These are phyloP conservation scores for Pandion haliaetus DNA, from an alignment of 2,113 vertebrate species.

Conservation along the genomic window DNA sequence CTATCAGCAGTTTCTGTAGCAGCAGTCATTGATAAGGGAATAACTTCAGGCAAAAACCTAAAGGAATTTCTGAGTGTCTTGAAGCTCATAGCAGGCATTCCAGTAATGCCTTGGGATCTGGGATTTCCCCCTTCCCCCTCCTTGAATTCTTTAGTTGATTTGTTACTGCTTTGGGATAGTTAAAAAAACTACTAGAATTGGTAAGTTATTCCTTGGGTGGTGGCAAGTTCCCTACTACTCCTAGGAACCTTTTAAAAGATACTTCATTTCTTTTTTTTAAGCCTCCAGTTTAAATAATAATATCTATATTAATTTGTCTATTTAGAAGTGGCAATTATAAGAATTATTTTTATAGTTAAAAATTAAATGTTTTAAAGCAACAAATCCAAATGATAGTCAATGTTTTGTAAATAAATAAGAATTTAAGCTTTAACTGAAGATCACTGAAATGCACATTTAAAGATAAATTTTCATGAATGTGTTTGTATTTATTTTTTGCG, in stretches of 20 bases:
- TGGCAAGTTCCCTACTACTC: background rate
- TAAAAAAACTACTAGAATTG: background rate
- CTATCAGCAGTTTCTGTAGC: background rate
- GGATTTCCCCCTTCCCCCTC: background rate
- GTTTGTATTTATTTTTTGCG: background rate
- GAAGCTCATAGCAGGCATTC: slow-evolving; percentile 14
- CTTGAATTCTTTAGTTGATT: background rate
- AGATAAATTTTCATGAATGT: background rate
- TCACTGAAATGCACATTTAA: background rate
- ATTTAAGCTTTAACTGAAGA: background rate
- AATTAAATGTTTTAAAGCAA: background rate
- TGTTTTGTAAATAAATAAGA: background rate
- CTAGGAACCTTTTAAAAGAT: background rate
- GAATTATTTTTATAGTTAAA: background rate
- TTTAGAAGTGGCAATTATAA: background rate
- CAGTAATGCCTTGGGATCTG: background rate
- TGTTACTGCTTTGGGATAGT: background rate
- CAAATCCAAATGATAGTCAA: background rate
- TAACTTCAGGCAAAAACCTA: background rate
- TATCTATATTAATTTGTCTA: background rate
- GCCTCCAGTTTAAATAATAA: background rate
- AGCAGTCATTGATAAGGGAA: background rate
- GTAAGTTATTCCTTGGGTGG: background rate
- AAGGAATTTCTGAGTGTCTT: background rate
- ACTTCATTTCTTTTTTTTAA: background rate